Base-by-base conservation (phyloP, 2,888 invertebrate species). In the Callimorpha dominula region DNA sequence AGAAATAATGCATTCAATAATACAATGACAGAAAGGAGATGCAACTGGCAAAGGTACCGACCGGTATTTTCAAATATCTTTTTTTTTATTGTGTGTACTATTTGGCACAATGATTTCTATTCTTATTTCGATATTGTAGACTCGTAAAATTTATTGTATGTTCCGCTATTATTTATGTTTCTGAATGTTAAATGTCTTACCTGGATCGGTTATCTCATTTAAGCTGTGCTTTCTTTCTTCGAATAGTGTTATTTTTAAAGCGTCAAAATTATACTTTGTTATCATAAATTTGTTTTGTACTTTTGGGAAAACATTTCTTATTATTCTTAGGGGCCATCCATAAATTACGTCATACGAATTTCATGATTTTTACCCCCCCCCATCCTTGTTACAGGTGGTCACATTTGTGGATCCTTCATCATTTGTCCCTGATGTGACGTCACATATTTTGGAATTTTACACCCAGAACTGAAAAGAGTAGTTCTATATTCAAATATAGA, bases 11-110 rank as follows among this genome's bases (percentile, higher is more conserved):
- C 60, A 62, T 64, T 17, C 4, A 52, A 52, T 6, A 52, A 75
- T 75, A 79, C 68, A 75, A 77, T 74, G 17, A 43, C 63, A 66
- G 65, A 68, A 60, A 43, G 4, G 43, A 43, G 73, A 81, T 79
- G 82, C 76, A 80, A 78, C 75, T 70, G 68, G 57, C 11, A 46
- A 65, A 40, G 14, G 43, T 20, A 1, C 43, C n/a, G 66, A 70
- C 69, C 71, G 57, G 65, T 1, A 8, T 6, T 60, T 68, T 75
- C 74, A 17, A 17, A 52, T 52, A 17, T 15, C 12, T 15, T 12
- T 50, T 12, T 52, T 52, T 52, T 52, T 17, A 17, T 15, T 52
- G 0, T 6, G 17, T 52, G 17, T 17, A 52, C 17, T 17, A 52
- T 52, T 52, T 52, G 12, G 52, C 43, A 9, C 64, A n/a, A 12